Base-by-base conservation (phyloP, 1,140 invertebrate genomes). In the Paracyclopina nana region DNA sequence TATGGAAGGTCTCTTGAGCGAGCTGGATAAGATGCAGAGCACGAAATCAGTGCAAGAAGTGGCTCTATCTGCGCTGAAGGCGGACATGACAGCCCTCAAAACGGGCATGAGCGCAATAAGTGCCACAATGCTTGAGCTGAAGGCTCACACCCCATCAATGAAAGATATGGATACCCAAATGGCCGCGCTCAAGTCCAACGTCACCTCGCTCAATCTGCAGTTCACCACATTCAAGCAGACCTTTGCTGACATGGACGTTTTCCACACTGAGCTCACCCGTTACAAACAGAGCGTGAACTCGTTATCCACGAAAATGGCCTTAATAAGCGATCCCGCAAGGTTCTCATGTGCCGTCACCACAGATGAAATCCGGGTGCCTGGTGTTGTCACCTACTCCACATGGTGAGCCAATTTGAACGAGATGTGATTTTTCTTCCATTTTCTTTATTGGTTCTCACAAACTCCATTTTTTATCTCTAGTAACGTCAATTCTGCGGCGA, bases 271-370 rank as follows among this genome's bases (percentile, higher is more conserved):
- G 14, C 14, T 48, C 11, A 22, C 30, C 16, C 27, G 14, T 31
- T 28, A 28, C 25, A 26, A 29, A 12, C 30, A 24, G 2, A 48
- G 16, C 14, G 20, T 48, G 12, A 48, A 26, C 16, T 29, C 28
- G 11, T 8, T 48, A 14, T 24, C 27, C 45, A 28, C 22, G 4
- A 14, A 48, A 28, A 16, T 48, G 3, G 24, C 24, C 12, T 16
- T 12, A 6, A 25, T 27, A 24, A 4, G 18, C 5, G 40, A 52
- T 24, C 50, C 50, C 9, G n/a, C 50, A 4, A 14, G 50, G 40
- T 52, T 52, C 34, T 52, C 50, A 4, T 52, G 50, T 26, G 16
- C 31, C 20, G 50, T 52, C 12, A 52, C 50, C 2, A 16, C 31
- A 12, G 50, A 52, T 44, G 50, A 52, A 25, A 44, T 52, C 42